Evolutionary conservation across 2,113 vertebrate genomes (phyloP), one percentile per base, ranked within the genome.

Genomic region (Phalacrocorax aristotelis): DNA sequence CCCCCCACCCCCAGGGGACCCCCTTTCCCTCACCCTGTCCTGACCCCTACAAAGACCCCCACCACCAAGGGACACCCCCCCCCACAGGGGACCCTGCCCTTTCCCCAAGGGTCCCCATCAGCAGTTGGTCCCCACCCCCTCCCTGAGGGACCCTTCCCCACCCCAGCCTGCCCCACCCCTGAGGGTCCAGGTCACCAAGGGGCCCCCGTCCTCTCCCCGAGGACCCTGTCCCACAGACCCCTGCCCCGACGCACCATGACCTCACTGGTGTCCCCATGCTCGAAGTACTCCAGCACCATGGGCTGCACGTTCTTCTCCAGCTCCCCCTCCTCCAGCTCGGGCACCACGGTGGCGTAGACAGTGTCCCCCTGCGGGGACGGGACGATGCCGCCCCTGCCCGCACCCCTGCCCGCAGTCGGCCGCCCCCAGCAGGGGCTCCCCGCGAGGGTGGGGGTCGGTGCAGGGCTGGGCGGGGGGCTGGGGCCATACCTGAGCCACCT

Each of bases 221-320:
- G 16, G 44, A 16, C 44, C 44, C 44, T 15, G 42, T 42, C 44
- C 44, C 44, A 44, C 44, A 15, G 42, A 42, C 42, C 42, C 81
- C 58, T 14, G 7, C 68, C 30, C 49, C 22, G 3, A 36, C 96
- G 95, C 92, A 99, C 99, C 98, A 99, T 95, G 48, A 99, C 99
- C 79, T 99, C 99, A 55, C 98, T 98, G 60, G 99, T 98, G 98
- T 99, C 99, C 94, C 98, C 99, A 3, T 99, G 99, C 93, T 99
- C 98, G 80, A 99, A 99, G 96, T 99, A 99, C 82, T 99, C 99
- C 96, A 98, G 95, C 77, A 99, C 98, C 79, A 99, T 99, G 9
- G 99, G 99, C 94, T 98, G 99, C 82, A 99, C 98, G 18, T 97
- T 98, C 94, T 99, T 98, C 77, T 98, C 98, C 89, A 99, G 97